These are phyloP conservation scores for Tetranychus cinnabarinus DNA, from an alignment of 1,140 invertebrate species.

Conservation along the genomic window DNA sequence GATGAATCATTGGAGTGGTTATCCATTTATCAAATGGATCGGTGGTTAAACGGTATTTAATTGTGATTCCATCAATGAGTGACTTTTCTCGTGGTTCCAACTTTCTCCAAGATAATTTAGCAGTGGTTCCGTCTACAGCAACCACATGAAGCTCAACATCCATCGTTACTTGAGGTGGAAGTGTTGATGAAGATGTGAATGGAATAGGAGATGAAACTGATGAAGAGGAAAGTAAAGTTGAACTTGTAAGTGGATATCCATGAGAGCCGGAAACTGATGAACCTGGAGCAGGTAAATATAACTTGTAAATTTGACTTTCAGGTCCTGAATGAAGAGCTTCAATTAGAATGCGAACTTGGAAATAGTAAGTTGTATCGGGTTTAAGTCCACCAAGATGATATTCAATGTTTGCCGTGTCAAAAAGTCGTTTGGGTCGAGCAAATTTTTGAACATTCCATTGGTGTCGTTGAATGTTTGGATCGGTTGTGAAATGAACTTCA, in stretches of 20 bases:
- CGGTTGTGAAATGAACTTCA: constrained; percentile 15
- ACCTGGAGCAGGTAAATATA: constrained; percentile 6
- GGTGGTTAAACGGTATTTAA: constrained; percentile 36
- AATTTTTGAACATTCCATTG: constrained; percentile 56
- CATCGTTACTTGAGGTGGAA: constrained; percentile 36
- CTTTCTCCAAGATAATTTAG: constrained; percentile 51
- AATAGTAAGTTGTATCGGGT: constrained; percentile 46
- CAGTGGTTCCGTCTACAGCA: constrained; percentile 48
- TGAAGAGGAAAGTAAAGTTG: background rate
- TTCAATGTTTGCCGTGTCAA: constrained; percentile 55
- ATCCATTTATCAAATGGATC: constrained; percentile 17
- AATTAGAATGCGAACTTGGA: constrained; percentile 14
- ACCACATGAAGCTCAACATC: constrained; percentile 43
- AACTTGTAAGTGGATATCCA: too few species aligned
- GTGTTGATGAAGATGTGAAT: constrained; percentile 23
- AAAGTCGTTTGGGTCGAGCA: constrained; percentile 51
- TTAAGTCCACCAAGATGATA: constrained; percentile 49
- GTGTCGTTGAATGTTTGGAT: constrained; percentile 10
- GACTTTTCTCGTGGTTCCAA: constrained; percentile 51
- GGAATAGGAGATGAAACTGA: too few species aligned
- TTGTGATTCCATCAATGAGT: constrained; percentile 42
- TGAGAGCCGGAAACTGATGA: constrained; percentile 1
- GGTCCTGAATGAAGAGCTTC: constrained; percentile 13
- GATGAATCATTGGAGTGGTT: constrained; percentile 47
- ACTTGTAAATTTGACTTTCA: constrained; percentile 12